Base-by-base conservation (phyloP, 2,888 invertebrate species). In the Ramazzottius varieornatus region DNA sequence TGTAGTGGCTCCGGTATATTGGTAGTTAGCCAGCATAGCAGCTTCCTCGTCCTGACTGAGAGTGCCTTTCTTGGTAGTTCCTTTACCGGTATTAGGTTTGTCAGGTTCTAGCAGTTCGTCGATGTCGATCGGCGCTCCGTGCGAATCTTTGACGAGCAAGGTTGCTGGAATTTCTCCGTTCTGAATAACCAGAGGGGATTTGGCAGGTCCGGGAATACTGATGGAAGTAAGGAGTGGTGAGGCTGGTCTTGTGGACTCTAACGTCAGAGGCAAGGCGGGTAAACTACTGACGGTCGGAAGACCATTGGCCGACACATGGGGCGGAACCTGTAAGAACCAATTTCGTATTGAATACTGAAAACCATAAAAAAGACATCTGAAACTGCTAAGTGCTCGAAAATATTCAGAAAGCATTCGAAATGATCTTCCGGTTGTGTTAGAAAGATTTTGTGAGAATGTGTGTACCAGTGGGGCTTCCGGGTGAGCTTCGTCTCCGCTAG, bases 1-100 rank as follows among this genome's bases (percentile, higher is more conserved):
- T 68, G 93, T 93, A 65, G 96, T 96, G 70, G 96, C 96, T 65
- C 93, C 91, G 0, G 90, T 92, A 79, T 98, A 94, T 67, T 87
- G 85, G 69, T 81, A 81, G 67, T 75, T 75, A n/a, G 77, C 76
- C 73, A 80, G 76, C 64, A 77, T 72, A 29, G 75, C 73, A 66
- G 75, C 74, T 68, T 80, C 80, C 68, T 80, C 78, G 69, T 80
- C 80, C 67, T 77, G 77, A 64, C 78, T 73, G 64, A 76, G 68
- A 8, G 68, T 68, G 46, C 74, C 72, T 73, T n/a, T n/a, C n/a
- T n/a, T n/a, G n/a, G n/a, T n/a, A n/a, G n/a, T 54, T 54, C 4
- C 4, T 29, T 54, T 54, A 8, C 54, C 29, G 4, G 54, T n/a
- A 4, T 29, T 29, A 13, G 54, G 54, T 24, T 54, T 54, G 29